phyloP scores from a whole-genome alignment of 2,888 invertebrate species.

The Pyrocoelia pectoralis region DNA sequence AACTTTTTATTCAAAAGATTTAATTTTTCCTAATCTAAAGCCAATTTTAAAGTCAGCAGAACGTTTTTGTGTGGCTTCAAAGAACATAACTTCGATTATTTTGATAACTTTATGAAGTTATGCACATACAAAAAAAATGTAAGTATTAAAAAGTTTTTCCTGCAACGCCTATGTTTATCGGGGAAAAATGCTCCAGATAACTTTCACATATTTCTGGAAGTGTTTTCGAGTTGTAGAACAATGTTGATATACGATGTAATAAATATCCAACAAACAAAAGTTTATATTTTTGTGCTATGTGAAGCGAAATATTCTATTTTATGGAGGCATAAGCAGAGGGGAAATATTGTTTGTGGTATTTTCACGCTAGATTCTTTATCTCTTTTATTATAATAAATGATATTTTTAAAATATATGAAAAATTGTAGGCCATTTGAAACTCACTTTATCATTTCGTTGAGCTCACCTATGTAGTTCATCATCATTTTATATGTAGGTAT shows the following conservation, averaged over 20 bases:
- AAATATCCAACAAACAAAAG: constrained; percentile 13
- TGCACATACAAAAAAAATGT: not conserved
- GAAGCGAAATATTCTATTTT: constrained; percentile 14
- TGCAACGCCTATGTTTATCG: not conserved
- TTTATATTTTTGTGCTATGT: constrained; percentile 12
- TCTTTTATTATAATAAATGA: not conserved
- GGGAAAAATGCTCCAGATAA: not conserved
- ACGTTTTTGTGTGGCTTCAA: no score
- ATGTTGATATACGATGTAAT: constrained; percentile 13
- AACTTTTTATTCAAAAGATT: no score
- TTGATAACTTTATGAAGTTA: not conserved
- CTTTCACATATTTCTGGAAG: constrained; percentile 10
- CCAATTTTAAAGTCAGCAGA: no score
- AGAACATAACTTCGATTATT: not conserved
- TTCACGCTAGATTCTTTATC: constrained; percentile 7
- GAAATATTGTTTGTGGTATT: constrained; percentile 10
- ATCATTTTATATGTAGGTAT: no score
- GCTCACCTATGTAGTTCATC: no score
- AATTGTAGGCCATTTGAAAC: not conserved
- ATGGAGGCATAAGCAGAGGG: constrained; percentile 12
- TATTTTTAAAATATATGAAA: constrained; percentile 1
- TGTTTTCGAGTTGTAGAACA: constrained; percentile 12
- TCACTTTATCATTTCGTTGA: not conserved
- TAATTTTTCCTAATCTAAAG: no score
- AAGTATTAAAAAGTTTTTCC: not conserved